A percentile compares a stretch with the other conserved stretches of the same genome.
phyloP scores from a whole-genome alignment of 92 coral and sea anemone species.

The Epizoanthus rinbou region DNA sequence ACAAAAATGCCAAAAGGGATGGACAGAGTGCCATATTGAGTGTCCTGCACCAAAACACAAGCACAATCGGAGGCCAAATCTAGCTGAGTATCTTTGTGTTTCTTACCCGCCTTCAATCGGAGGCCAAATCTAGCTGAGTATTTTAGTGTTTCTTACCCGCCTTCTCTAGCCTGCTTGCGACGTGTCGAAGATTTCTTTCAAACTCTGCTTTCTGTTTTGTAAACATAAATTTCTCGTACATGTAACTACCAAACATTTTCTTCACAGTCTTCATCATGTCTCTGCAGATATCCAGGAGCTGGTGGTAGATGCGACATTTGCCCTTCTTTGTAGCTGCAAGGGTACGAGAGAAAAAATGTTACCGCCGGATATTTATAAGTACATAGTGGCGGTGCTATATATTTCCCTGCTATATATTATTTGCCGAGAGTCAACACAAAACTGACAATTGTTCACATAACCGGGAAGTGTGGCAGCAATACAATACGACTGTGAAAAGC shows the following conservation, averaged over 20 bases:
- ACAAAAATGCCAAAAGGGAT: not conserved
- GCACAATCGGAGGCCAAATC: too few species aligned
- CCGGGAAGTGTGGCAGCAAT: too few species aligned
- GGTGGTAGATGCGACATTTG: conserved; percentile 91
- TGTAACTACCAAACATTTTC: conserved; percentile 86
- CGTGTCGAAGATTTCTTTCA: conserved; percentile 75
- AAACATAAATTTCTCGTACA: conserved; percentile 81
- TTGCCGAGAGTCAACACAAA: too few species aligned
- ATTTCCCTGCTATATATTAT: too few species aligned
- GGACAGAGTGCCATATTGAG: not conserved
- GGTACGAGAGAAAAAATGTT: not conserved
- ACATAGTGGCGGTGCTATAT: too few species aligned
- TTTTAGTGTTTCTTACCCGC: conserved; percentile 60
- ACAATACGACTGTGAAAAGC: too few species aligned
- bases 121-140: not conserved
- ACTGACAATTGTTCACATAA: too few species aligned
- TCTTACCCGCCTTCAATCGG: too few species aligned
- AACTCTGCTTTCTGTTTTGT: conserved; percentile 79
- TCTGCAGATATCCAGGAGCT: conserved; percentile 92
- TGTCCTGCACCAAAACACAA: not conserved
- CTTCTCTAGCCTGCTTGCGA: conserved; percentile 76
- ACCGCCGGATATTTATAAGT: too few species aligned
- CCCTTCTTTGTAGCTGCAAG: conserved; percentile 75
- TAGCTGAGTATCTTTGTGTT: too few species aligned
- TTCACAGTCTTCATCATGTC: conserved; percentile 97